phyloP scores from a whole-genome alignment of 2,797 vertebrate genomes.

The Streptopelia turtur region DNA sequence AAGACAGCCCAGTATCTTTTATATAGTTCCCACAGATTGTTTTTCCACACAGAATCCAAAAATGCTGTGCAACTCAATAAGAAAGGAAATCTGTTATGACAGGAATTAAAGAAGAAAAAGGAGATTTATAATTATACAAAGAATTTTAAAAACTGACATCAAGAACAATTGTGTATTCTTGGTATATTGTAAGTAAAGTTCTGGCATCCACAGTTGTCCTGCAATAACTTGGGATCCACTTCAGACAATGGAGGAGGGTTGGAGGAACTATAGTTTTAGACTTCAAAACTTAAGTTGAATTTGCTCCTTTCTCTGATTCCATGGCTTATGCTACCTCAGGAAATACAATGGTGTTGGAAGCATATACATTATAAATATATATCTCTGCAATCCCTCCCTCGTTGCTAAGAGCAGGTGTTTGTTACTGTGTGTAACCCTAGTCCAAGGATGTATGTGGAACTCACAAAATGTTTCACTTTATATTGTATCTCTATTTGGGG shows the following conservation, averaged over 20 bases:
- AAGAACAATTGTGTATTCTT: background rate
- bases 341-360: background rate
- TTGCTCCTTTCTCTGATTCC: background rate
- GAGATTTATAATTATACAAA: background rate
- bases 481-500: background rate
- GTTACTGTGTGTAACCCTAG: background rate
- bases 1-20: background rate
- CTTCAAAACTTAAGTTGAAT: background rate
- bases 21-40: background rate
- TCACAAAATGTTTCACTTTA: background rate
- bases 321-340: background rate
- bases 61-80: background rate
- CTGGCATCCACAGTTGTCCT: background rate
- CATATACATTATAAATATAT: background rate
- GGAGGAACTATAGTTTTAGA: background rate
- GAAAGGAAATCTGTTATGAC: background rate
- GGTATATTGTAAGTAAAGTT: background rate
- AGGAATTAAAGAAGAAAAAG: background rate
- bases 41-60: background rate
- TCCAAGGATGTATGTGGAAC: background rate
- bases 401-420: background rate
- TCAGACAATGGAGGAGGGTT: background rate
- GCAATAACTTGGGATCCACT: background rate
- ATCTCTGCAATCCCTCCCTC: background rate
- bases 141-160: background rate